Evolutionary conservation across 2,113 vertebrate genomes (phyloP).

Genomic region (Plecotus auritus): DNA sequence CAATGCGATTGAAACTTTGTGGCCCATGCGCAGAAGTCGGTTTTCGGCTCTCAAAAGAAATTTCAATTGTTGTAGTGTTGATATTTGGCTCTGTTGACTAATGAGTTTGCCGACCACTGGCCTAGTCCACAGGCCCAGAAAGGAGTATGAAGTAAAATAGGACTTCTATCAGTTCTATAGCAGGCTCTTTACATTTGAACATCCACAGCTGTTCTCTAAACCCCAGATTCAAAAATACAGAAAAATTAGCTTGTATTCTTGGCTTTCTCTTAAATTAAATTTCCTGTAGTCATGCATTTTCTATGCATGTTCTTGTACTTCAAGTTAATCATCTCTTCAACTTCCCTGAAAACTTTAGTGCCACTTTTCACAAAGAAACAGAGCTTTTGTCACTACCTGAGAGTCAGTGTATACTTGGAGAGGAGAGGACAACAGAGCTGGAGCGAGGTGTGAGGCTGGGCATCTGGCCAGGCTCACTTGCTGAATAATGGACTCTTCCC

Average conservation of each 20-base stretch:
- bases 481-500: not conserved
- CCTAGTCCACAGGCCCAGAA: not conserved
- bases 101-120: too few species aligned
- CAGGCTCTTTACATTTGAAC: not conserved
- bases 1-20: too few species aligned
- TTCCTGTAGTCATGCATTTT: not conserved
- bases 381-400: not conserved
- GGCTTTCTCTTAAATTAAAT: not conserved
- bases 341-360: not conserved
- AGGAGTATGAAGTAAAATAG: not conserved
- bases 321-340: not conserved
- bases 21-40: too few species aligned
- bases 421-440: not conserved
- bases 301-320: not conserved
- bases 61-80: too few species aligned
- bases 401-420: not conserved
- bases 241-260: not conserved
- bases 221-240: not conserved
- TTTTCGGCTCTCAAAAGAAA: too few species aligned
- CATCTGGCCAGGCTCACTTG: not conserved
- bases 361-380: constrained; percentile 19
- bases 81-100: too few species aligned
- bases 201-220: constrained; percentile 8
- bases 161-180: not conserved
- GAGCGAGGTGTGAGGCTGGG: not conserved